Evolutionary conservation across 2,113 vertebrate species (phyloP), one percentile per base, ranked within the genome.

Genomic region (Columba livia): DNA sequence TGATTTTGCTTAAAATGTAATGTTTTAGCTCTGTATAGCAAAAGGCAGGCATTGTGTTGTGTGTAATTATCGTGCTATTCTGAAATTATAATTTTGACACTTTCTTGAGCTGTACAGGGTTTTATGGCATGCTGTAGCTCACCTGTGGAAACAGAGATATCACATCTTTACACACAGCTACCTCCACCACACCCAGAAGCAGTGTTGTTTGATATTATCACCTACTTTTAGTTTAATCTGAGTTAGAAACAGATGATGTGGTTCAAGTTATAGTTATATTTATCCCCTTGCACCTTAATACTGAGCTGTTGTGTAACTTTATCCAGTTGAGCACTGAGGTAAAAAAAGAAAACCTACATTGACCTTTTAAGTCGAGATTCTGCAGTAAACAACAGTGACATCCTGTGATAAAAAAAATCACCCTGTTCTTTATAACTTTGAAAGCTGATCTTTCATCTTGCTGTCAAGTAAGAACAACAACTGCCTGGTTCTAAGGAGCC

Each of bases 191-290:
- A 58, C 14, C 10, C 47, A 44, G 44, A 19, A 65, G 50, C 9
- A 26, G 15, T 7, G 2, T 28, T 71, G 50, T 23, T 69, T 62
- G 67, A 14, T 42, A 70, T 48, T 28, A 66, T 91, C 75, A 31
- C 11, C 42, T 71, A 47, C 75, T 95, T 93, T 73, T 83, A 79
- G 34, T 94, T 69, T 77, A 9, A 25, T 64, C 58, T 86, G 47
- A 74, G 40, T 74, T 89, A 31, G n/a, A 92, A 83, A 77, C 71
- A 94, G 89, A 90, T 92, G 57, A 86, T 91, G 71, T 78, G 44
- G 12, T 71, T 97, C 38, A 75, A 3, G 92, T 93, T 95, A 57
- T 26, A 67, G 24, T 80, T 72, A 7, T 42, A 50, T 64, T 83
- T 61, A 70, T 61, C 12, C 21, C 7, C 40, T 54, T 66, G 92